Evolutionary conservation across 2,797 vertebrate species (phyloP), one percentile per base, ranked within the genome.

Genomic region (Nasua narica): DNA sequence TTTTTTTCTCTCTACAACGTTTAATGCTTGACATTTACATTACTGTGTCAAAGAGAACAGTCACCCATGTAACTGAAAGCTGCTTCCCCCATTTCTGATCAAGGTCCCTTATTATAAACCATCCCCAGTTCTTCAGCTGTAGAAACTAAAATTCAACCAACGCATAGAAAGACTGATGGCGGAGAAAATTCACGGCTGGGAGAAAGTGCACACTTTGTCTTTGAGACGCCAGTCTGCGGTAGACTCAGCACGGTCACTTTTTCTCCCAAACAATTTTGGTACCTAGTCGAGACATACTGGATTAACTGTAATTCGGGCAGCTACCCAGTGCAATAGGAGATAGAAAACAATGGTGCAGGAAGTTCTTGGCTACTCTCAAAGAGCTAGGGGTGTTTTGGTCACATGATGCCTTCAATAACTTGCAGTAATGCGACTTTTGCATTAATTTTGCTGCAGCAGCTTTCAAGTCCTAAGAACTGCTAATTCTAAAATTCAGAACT

Each of bases 11-110:
- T 87, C 25, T 88, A 76, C 29, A 69, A 78, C 69, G 18, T 91
- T 70, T 84, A 94, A 94, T 10, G 50, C 3, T 29, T 18, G 76
- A 67, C 25, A 10, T 84, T 94, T 62, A 92, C 77, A 21, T 69
- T 94, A 70, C 54, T 79, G 87, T 78, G 27, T 69, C 87, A 91
- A 93, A 92, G 77, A 87, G 89, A 97, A 84, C 54, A 94, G 87
- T 88, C 56, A 82, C 7, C 60, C 13, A 77, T 46, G 32, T 90
- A 91, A 91, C 21, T 69, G 32, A 76, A 72, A 72, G 7, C 43
- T 74, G 70, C 19, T 54, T 50, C 25, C 18, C 14, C 25, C 48
- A 92, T 85, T 90, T 90, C 69, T 83, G 78, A 69, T 58, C 23
- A 29, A 82, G 54, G 32, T 50, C 15, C 67, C 50, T 37, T 67